phyloP scores from a whole-genome alignment of 2,888 invertebrate genomes.

The Agrochola litura region DNA sequence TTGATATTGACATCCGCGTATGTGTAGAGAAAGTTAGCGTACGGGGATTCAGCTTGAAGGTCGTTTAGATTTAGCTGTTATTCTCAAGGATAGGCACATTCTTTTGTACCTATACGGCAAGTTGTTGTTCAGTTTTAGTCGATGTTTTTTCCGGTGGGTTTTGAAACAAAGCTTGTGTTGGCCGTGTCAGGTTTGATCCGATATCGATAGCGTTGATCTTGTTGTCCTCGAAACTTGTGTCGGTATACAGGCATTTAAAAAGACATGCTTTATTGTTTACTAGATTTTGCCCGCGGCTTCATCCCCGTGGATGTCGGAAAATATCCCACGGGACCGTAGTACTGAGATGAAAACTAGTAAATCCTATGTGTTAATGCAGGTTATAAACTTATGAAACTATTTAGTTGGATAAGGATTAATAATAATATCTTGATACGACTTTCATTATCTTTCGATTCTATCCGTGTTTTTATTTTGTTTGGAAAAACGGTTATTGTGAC shows the following conservation, averaged over 20 bases:
- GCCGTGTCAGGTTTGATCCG: constrained; percentile 38
- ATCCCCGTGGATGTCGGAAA: too few relatives aligned
- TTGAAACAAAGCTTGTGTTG: constrained; percentile 42
- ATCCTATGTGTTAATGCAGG: too few relatives aligned
- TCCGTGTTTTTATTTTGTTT: too few relatives aligned
- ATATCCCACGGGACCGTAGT: too few relatives aligned
- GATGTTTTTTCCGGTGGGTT: constrained; percentile 36
- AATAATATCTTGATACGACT: too few relatives aligned
- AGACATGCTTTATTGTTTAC: constrained; percentile 39
- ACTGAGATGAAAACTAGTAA: too few relatives aligned
- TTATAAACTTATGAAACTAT: too few relatives aligned
- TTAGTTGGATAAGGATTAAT: too few relatives aligned
- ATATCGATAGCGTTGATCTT: constrained; percentile 41
- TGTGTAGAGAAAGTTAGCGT: constrained; percentile 69
- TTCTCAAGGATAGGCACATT: constrained; percentile 64
- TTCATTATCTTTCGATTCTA: too few relatives aligned
- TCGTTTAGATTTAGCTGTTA: constrained; percentile 68
- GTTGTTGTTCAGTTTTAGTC: constrained; percentile 46
- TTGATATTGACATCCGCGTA: constrained; percentile 70
- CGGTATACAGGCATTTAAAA: constrained; percentile 16
- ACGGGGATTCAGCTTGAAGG: constrained; percentile 65
- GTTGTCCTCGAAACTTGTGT: constrained; percentile 52
- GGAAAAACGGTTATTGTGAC: too few relatives aligned
- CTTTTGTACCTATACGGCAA: constrained; percentile 34
- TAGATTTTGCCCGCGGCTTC: too few relatives aligned